These are phyloP conservation scores for Conger conger DNA, from an alignment of 2,113 vertebrate genomes.

Conservation along the genomic window DNA sequence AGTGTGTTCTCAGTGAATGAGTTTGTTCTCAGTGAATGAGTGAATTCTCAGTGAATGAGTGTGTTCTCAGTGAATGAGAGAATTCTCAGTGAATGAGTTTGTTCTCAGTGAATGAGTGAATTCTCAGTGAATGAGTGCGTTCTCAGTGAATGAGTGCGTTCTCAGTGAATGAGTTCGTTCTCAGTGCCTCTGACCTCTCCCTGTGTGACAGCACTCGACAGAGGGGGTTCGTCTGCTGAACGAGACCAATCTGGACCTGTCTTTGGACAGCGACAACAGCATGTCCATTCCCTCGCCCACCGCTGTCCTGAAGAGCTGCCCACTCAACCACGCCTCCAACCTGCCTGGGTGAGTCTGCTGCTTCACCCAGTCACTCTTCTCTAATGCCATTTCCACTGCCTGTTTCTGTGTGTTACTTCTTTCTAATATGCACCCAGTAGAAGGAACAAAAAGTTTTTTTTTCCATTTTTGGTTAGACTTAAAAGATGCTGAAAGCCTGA, in stretches of 20 bases:
- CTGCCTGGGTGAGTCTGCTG: constrained; percentile 73
- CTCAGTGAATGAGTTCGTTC: too few species aligned
- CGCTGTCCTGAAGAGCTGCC: constrained; percentile 74
- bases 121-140: too few species aligned
- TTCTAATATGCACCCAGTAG: not conserved
- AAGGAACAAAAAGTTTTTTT: not conserved
- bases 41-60: too few species aligned
- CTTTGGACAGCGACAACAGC: constrained; percentile 90
- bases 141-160: too few species aligned
- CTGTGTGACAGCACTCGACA: constrained; percentile 72
- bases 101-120: too few species aligned
- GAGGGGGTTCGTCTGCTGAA: constrained; percentile 77
- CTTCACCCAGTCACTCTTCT: not conserved
- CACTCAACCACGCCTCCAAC: constrained; percentile 75
- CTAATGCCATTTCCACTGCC: not conserved
- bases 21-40: too few species aligned
- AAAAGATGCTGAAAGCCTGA: not conserved
- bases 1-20: too few species aligned
- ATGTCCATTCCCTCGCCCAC: constrained; percentile 88
- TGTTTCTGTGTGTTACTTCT: not conserved
- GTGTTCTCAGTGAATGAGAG: too few species aligned
- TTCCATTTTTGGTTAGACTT: not conserved
- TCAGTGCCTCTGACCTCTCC: not conserved
- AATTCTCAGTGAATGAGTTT: not conserved
- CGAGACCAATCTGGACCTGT: constrained; percentile 84